These are phyloP conservation scores for Eudyptes chrysolophus DNA, from an alignment of 2,113 vertebrate genomes.

Conservation along the genomic window DNA sequence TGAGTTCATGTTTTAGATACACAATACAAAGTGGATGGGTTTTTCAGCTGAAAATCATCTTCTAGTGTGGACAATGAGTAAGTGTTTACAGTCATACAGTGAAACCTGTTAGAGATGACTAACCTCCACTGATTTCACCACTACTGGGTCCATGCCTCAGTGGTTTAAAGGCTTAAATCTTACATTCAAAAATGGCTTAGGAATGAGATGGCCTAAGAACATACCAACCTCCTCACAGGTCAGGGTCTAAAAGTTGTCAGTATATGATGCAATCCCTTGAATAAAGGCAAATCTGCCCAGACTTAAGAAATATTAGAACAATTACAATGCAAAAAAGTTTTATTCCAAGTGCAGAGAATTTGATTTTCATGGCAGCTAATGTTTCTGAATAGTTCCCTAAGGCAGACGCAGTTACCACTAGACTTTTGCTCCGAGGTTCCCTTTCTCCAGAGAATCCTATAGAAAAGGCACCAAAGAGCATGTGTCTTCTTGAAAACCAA, in stretches of 20 bases:
- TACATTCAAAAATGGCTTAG: background rate
- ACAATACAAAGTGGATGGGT: background rate
- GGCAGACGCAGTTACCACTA: background rate
- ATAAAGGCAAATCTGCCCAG: background rate
- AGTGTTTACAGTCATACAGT: background rate
- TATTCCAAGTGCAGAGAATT: background rate
- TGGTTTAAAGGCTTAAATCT: background rate
- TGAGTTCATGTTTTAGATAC: background rate
- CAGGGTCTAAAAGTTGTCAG: background rate
- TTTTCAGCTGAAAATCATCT: background rate
- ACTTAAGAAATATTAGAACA: background rate
- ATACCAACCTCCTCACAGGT: background rate
- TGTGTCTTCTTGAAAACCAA: background rate
- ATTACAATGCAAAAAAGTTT: background rate
- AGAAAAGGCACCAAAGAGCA: background rate
- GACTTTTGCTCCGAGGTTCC: background rate
- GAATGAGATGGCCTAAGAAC: background rate
- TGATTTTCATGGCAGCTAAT: background rate
- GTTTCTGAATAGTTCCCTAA: background rate
- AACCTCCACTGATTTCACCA: background rate
- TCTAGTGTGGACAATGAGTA: background rate
- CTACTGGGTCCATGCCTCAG: background rate
- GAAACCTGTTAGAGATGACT: fast-evolving
- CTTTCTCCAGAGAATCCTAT: background rate
- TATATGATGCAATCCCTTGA: background rate